Percentiles rank a stretch among this genome's conserved stretches.
Evolutionary conservation across 2,888 invertebrate species (phyloP).

Genomic region (Caenorhabditis sp.): DNA sequence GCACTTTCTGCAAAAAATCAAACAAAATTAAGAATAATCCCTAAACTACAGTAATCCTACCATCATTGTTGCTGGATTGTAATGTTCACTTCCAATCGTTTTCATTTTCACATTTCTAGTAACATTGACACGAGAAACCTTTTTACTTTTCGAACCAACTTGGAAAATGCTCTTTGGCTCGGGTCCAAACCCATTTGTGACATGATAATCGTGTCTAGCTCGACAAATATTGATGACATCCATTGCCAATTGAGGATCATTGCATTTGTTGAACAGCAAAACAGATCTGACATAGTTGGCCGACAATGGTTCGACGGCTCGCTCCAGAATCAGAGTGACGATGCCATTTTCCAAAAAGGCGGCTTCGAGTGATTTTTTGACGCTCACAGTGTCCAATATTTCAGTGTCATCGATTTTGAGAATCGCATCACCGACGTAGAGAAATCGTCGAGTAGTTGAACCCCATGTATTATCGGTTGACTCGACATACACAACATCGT

Average conservation of each 20-base stretch:
- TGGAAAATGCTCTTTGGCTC: conserved; percentile 11
- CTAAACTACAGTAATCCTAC: too few relatives aligned
- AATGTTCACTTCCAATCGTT: conserved; percentile 10
- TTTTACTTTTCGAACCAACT: neutral
- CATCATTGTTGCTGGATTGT: conserved; percentile 11
- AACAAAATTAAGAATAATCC: too few relatives aligned
- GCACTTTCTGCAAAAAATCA: too few relatives aligned
- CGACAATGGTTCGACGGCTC: neutral
- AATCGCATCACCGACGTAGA: conserved; percentile 33
- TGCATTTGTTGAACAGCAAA: conserved; percentile 3
- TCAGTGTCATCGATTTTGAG: conserved; percentile 31
- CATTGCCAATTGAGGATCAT: conserved; percentile 8
- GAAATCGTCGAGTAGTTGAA: conserved; percentile 27
- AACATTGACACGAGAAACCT: neutral
- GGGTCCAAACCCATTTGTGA: conserved; percentile 8
- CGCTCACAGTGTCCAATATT: conserved; percentile 1
- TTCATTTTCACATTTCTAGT: neutral
- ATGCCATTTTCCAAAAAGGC: conserved; percentile 22
- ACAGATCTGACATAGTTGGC: conserved; percentile 9
- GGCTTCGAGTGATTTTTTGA: conserved; percentile 1
- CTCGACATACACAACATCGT: conserved; percentile 32
- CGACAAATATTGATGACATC: conserved; percentile 12
- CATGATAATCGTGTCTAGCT: neutral
- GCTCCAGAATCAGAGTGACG: conserved; percentile 6
- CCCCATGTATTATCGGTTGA: conserved; percentile 34